phyloP scores from a whole-genome alignment of 2,888 invertebrate species.

The Andrena bicolor region DNA sequence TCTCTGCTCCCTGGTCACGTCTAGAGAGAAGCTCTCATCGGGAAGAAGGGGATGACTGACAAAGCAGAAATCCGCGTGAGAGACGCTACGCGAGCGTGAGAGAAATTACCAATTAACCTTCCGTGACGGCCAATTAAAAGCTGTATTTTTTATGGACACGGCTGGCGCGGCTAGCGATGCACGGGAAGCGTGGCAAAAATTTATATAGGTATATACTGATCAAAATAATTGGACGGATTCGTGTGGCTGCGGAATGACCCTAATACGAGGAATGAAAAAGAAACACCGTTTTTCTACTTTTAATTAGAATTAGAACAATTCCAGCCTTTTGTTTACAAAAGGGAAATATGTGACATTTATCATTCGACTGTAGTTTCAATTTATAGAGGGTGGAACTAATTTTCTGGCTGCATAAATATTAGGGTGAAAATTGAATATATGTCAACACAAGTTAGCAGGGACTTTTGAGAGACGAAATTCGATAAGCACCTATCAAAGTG shows the following conservation, averaged over 20 bases:
- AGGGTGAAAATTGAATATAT: no score
- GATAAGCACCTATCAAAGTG: no score
- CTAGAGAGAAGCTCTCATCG: conserved; percentile 33
- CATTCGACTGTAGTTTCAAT: no score
- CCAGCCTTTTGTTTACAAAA: no score
- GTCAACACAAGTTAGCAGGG: no score
- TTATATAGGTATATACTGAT: neutral
- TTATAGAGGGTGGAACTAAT: no score
- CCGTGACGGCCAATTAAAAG: conserved; percentile 51
- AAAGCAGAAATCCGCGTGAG: conserved; percentile 63
- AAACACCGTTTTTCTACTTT: neutral
- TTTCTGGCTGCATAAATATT: no score
- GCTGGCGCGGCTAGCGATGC: neutral
- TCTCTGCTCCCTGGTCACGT: conserved; percentile 41
- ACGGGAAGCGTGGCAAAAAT: neutral
- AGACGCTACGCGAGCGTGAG: conserved; percentile 57
- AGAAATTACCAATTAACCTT: conserved; percentile 61
- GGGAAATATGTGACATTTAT: no score
- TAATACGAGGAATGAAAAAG: neutral
- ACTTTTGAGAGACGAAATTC: no score
- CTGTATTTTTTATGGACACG: conserved; percentile 26
- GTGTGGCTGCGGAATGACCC: neutral
- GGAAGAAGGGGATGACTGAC: conserved; percentile 55
- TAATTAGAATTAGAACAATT: no score
- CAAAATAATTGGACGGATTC: neutral